phyloP scores from a whole-genome alignment of 2,113 vertebrate species.

The Mustela lutreola region DNA sequence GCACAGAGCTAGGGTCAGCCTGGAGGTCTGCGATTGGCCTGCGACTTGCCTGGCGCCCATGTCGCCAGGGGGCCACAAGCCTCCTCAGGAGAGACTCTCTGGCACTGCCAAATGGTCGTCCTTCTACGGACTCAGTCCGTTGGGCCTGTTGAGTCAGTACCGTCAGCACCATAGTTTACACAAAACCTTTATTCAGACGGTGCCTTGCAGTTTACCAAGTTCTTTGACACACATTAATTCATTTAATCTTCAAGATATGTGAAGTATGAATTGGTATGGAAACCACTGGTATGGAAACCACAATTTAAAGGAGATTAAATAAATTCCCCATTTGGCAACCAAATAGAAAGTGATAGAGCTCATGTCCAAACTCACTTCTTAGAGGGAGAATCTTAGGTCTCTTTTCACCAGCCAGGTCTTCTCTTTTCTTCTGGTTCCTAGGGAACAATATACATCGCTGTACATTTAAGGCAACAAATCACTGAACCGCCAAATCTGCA shows the following conservation, averaged over 20 bases:
- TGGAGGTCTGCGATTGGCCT: neutral
- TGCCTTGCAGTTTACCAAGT: neutral
- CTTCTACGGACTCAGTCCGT: neutral
- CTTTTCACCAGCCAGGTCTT: neutral
- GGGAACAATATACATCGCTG: neutral
- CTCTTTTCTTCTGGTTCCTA: neutral
- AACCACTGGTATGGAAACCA: neutral
- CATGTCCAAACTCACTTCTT: neutral
- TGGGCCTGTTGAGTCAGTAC: neutral
- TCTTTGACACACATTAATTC: neutral
- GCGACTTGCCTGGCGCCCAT: neutral
- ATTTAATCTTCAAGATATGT: constrained; percentile 4
- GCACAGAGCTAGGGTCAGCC: neutral
- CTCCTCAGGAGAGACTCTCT: neutral
- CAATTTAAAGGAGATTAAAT: constrained; percentile 3
- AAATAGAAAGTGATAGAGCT: constrained; percentile 21
- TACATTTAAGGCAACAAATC: neutral
- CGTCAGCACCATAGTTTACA: neutral
- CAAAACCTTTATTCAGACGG: neutral
- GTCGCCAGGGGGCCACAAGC: neutral
- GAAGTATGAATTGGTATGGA: neutral
- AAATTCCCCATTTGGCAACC: neutral
- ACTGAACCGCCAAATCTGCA: neutral
- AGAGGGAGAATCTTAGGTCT: neutral
- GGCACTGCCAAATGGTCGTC: neutral